These are phyloP conservation scores for Lasioglossum lativentre DNA, from an alignment of 2,888 invertebrate species.

Conservation along the genomic window DNA sequence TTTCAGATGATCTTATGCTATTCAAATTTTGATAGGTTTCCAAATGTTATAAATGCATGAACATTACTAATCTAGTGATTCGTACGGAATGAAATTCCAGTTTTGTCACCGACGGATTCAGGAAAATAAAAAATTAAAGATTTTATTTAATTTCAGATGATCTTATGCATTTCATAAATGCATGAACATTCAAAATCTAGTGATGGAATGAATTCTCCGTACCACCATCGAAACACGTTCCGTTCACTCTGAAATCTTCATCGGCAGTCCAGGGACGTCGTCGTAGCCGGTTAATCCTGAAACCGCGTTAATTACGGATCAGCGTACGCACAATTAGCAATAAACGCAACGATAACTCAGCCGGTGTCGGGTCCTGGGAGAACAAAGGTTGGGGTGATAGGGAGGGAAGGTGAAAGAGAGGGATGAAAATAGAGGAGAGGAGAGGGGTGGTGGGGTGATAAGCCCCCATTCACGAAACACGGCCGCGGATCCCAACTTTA, in stretches of 20 bases:
- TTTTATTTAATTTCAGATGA: neutral
- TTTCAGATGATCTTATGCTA: neutral
- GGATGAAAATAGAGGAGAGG: neutral
- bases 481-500: neutral
- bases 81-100: too few relatives aligned
- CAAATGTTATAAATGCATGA: too few relatives aligned
- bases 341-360: constrained; percentile 4
- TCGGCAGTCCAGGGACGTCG: neutral
- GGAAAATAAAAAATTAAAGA: neutral
- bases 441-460: neutral
- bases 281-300: neutral
- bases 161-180: too few relatives aligned
- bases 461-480: neutral
- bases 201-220: too few relatives aligned
- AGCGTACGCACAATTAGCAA: constrained; percentile 10
- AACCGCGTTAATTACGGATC: constrained; percentile 10
- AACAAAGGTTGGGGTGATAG: neutral
- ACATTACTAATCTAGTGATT: too few relatives aligned
- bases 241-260: neutral
- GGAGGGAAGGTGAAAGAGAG: neutral
- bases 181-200: too few relatives aligned
- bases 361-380: neutral
- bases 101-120: neutral
- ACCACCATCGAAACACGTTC: neutral
- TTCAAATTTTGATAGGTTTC: neutral